A percentile compares a stretch with the other conserved stretches of the same genome.
Conservation (phyloP, 2,888 invertebrate species). For the Epinotia ramella region DNA sequence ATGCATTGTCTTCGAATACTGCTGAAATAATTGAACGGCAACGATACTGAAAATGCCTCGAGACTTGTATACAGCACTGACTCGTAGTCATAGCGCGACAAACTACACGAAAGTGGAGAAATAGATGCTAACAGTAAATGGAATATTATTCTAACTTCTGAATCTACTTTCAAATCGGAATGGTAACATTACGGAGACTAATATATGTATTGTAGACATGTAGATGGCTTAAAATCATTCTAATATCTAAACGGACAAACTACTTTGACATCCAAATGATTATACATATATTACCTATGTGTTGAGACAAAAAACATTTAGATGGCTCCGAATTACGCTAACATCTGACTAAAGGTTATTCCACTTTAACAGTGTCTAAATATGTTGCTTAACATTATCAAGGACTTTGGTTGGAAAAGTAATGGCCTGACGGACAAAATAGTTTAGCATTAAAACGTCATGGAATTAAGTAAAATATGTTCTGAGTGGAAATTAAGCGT, state of each 20-base stretch:
- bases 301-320: neutral
- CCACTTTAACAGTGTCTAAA: neutral
- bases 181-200: no score
- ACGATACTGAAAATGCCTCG: neutral
- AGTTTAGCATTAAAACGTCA: constrained; percentile 5
- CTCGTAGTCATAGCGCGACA: neutral
- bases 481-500: neutral
- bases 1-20: neutral
- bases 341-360: neutral
- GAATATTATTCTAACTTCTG: neutral
- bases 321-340: constrained; percentile 4
- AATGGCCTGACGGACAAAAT: constrained; percentile 4
- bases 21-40: neutral
- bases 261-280: constrained; percentile 1
- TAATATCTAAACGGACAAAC: neutral
- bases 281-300: neutral
- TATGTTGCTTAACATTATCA: neutral
- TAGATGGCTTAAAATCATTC: no score
- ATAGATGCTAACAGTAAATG: neutral
- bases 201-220: neutral
- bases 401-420: neutral
- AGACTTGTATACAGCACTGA: neutral
- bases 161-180: neutral
- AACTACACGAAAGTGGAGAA: neutral
- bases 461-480: neutral